A percentile compares a stretch with the other conserved stretches of the same genome.
Conservation (phyloP, 2,888 invertebrate genomes). For the Mesoligia furuncula region DNA sequence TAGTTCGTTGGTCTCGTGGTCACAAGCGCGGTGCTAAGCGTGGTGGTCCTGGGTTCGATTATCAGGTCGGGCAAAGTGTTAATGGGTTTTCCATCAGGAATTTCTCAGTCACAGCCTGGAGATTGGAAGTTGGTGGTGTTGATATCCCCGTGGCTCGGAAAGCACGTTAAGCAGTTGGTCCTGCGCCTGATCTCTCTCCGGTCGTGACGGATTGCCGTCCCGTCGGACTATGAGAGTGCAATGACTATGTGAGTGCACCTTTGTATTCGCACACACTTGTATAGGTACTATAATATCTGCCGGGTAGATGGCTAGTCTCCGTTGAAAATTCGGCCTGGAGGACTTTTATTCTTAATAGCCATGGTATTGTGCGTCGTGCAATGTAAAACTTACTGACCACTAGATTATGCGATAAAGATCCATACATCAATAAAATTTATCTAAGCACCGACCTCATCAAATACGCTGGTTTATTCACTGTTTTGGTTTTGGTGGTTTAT, state of each 20-base stretch:
- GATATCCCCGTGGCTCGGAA: not conserved
- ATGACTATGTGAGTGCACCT: not conserved
- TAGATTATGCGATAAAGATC: not conserved
- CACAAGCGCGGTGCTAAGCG: no score
- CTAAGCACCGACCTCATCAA: not conserved
- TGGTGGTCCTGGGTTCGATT: no score
- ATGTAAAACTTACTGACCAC: not conserved
- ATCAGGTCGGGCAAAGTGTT: no score
- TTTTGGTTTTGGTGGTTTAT: no score
- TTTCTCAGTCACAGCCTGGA: not conserved
- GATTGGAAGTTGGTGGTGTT: not conserved
- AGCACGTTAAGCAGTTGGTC: not conserved
- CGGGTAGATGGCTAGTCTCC: not conserved
- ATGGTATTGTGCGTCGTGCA: not conserved
- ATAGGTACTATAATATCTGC: not conserved
- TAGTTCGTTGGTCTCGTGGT: not conserved
- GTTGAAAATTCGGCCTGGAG: not conserved
- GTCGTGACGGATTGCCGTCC: not conserved
- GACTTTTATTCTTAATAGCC: no score
- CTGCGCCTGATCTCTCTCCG: not conserved
- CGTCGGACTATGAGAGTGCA: not conserved
- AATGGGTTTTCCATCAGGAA: not conserved
- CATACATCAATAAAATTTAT: not conserved
- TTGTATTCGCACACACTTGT: not conserved
- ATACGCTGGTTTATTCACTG: not conserved